A percentile compares a stretch with the other conserved stretches of the same genome.
Conservation (phyloP, 2,888 invertebrate species). For the Ernsta delagoae region DNA sequence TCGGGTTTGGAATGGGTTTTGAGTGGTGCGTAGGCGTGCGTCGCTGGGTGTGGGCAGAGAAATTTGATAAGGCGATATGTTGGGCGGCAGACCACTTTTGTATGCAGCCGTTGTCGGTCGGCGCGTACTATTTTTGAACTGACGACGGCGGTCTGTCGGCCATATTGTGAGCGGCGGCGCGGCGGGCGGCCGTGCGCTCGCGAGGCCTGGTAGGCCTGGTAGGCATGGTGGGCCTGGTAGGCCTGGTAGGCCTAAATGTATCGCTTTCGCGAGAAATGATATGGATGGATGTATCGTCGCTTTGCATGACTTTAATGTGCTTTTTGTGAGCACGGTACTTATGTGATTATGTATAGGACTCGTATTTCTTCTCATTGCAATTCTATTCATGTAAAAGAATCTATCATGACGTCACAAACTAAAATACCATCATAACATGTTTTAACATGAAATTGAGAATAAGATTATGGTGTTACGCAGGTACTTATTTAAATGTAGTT, state of each 20-base stretch:
- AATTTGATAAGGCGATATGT: conserved; percentile 81
- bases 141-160: conserved; percentile 54
- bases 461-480: too few relatives aligned
- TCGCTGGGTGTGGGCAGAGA: conserved; percentile 70
- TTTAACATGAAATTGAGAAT: too few relatives aligned
- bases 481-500: too few relatives aligned
- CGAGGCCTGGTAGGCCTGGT: too few relatives aligned
- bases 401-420: neutral
- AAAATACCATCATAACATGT: too few relatives aligned
- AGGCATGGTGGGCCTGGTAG: neutral
- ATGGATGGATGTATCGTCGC: neutral
- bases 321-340: neutral
- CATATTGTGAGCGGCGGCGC: conserved; percentile 56
- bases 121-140: conserved; percentile 75
- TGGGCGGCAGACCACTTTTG: conserved; percentile 75
- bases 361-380: too few relatives aligned
- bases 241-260: neutral
- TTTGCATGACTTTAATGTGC: conserved; percentile 12
- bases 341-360: too few relatives aligned
- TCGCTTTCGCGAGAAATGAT: neutral
- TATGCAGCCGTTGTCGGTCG: conserved; percentile 69
- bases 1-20: conserved; percentile 48
- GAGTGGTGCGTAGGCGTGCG: conserved; percentile 62
- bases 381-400: neutral
- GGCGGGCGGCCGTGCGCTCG: conserved; percentile 51